A percentile compares a stretch with the other conserved stretches of the same genome.
Evolutionary conservation across 1,140 invertebrate genomes (phyloP).

Genomic region (Microplitis demolitor): DNA sequence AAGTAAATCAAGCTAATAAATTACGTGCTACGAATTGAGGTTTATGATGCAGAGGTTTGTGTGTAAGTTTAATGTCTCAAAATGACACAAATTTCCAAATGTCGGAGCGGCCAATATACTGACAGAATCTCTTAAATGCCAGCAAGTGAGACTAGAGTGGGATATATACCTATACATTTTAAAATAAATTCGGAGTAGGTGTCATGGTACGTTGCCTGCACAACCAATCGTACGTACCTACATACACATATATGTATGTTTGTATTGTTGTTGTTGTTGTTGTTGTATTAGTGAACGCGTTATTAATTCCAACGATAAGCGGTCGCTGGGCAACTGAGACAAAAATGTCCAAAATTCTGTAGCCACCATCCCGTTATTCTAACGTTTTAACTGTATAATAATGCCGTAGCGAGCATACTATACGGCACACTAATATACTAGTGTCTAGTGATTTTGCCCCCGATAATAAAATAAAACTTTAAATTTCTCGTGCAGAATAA

Average conservation of each 20-base stretch:
- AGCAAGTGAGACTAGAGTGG: not conserved
- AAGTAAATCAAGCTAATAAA: conserved; percentile 16
- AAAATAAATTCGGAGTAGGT: not conserved
- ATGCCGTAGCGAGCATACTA: conserved; percentile 26
- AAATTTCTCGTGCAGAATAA: conserved; percentile 15
- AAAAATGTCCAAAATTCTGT: conserved; percentile 40
- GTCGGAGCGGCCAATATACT: too few relatives aligned
- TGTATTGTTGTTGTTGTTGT: too few relatives aligned
- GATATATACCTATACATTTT: not conserved
- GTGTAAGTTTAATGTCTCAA: not conserved
- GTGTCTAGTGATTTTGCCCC: conserved; percentile 23
- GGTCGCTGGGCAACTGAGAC: conserved; percentile 12
- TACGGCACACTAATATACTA: conserved; percentile 3
- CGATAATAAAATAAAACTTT: conserved; percentile 9
- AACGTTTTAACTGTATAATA: conserved; percentile 43
- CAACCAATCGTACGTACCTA: too few relatives aligned
- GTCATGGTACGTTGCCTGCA: not conserved
- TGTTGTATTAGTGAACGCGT: not conserved
- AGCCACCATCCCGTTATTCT: conserved; percentile 39
- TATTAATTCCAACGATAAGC: conserved; percentile 29
- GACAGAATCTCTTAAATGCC: too few relatives aligned
- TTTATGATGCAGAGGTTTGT: not conserved
- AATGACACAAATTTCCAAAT: conserved; percentile 8
- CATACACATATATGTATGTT: too few relatives aligned
- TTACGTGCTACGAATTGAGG: conserved; percentile 16